Conservation (phyloP, 2,888 invertebrate species). For the Cloeon dipterum region DNA sequence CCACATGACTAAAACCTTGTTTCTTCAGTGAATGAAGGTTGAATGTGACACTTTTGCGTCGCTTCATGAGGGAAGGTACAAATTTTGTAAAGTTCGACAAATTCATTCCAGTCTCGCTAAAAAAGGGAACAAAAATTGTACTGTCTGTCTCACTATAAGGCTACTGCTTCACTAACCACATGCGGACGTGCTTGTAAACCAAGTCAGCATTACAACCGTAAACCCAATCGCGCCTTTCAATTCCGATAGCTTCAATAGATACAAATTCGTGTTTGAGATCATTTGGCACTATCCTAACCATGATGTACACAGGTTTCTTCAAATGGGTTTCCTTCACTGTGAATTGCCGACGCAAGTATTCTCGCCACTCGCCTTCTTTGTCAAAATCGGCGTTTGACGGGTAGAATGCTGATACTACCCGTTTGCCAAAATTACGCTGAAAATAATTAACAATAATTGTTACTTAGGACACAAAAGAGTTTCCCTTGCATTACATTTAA, state of each 20-base stretch:
- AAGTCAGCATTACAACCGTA: slow-evolving; percentile 44
- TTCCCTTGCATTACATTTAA: slow-evolving; percentile 18
- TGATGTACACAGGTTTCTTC: slow-evolving; percentile 22
- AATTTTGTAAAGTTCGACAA: slow-evolving; percentile 30
- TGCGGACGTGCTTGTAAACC: slow-evolving; percentile 14
- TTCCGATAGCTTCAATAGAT: slow-evolving; percentile 40
- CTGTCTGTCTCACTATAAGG: too few species aligned
- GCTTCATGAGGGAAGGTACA: slow-evolving; percentile 22
- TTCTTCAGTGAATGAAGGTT: slow-evolving; percentile 35
- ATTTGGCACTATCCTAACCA: slow-evolving; percentile 31
- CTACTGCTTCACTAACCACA: slow-evolving; percentile 11
- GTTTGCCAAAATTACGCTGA: slow-evolving; percentile 20
- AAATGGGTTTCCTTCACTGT: slow-evolving; percentile 16
- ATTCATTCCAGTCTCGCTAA: slow-evolving; percentile 29
- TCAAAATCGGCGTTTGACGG: slow-evolving; percentile 13
- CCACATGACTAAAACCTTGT: slow-evolving; percentile 39
- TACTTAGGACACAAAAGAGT: neutral
- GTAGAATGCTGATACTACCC: slow-evolving; percentile 16
- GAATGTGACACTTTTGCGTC: slow-evolving; percentile 26
- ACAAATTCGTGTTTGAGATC: slow-evolving; percentile 31
- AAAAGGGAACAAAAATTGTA: too few species aligned
- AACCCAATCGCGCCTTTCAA: slow-evolving; percentile 50
- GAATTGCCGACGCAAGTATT: slow-evolving; percentile 20
- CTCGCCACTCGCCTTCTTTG: slow-evolving; percentile 24
- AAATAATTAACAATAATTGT: slow-evolving; percentile 1